A percentile compares a stretch with the other conserved stretches of the same genome.
Evolutionary conservation across 2,113 vertebrate species (phyloP).

Genomic region (Otolemur garnettii): DNA sequence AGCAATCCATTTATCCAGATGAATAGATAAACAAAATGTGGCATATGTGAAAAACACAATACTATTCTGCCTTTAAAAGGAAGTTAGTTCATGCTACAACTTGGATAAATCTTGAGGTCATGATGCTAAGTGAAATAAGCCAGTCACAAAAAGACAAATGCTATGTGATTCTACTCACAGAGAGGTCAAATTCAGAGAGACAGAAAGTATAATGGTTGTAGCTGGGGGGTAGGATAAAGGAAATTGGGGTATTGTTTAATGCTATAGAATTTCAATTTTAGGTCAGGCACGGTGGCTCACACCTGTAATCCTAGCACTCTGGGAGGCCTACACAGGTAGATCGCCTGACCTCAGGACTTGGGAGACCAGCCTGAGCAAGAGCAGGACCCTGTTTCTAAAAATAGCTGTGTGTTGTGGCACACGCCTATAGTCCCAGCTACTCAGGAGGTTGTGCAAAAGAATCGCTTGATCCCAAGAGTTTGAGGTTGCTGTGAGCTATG

Average conservation of each 20-base stretch:
- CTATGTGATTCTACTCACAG: neutral
- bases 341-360: no score
- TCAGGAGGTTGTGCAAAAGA: no score
- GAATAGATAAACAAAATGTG: neutral
- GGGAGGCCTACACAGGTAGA: no score
- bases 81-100: neutral
- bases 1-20: neutral
- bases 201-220: neutral
- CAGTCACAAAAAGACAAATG: neutral
- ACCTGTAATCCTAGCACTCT: no score
- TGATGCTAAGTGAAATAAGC: constrained; percentile 6
- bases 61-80: neutral
- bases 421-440: no score
- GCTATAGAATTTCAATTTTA: constrained; percentile 2
- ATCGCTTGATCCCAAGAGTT: no score
- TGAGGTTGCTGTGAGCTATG: no score
- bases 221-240: neutral
- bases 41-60: neutral
- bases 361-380: no score
- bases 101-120: neutral
- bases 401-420: no score
- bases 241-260: neutral
- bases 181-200: neutral
- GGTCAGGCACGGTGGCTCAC: no score
- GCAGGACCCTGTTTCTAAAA: no score